These are phyloP conservation scores for Poecilus cupreus DNA, from an alignment of 2,888 invertebrate genomes.

Conservation along the genomic window DNA sequence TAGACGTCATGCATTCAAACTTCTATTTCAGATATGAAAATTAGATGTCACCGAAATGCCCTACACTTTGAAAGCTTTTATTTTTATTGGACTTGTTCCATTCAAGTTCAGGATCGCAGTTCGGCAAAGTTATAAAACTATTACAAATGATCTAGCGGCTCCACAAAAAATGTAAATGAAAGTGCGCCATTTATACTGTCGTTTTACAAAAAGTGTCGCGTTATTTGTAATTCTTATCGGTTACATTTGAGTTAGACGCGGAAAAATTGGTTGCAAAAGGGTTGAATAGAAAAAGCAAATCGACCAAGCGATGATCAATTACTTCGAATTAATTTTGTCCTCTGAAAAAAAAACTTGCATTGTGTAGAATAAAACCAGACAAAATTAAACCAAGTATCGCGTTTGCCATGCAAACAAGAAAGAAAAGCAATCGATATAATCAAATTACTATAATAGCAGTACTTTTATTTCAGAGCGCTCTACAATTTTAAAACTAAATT, in stretches of 20 bases:
- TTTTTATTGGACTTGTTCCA: background rate
- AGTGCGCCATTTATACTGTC: background rate
- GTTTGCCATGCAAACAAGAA: constrained; percentile 14
- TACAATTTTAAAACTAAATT: background rate
- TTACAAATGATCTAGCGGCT: background rate
- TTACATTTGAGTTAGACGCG: constrained; percentile 2
- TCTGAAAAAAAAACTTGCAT: constrained; percentile 10
- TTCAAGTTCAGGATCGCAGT: constrained; percentile 5
- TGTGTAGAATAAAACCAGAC: constrained; percentile 17
- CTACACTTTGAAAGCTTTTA: background rate
- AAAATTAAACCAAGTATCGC: constrained; percentile 1
- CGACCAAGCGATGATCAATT: constrained; percentile 38
- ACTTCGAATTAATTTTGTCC: constrained; percentile 35
- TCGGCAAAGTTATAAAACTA: background rate
- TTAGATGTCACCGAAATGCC: constrained; percentile 9
- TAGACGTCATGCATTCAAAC: constrained; percentile 23
- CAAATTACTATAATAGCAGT: constrained; percentile 24
- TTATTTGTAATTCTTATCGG: constrained; percentile 31
- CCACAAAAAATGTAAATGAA: background rate
- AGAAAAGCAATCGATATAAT: constrained; percentile 1
- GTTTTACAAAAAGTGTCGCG: constrained; percentile 9
- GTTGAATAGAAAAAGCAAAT: constrained; percentile 43
- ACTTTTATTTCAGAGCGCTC: background rate
- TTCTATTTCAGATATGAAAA: constrained; percentile 21
- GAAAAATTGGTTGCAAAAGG: constrained; percentile 37